Percentiles rank a stretch among this genome's conserved stretches.
These are phyloP conservation scores for human DNA, from an alignment of 2,113 vertebrate species.

Conservation along the genomic window GRCh38 chr9:17980501-17981000, in stretches of 20 bases:
- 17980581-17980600: neutral
- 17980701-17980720: neutral
- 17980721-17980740: neutral
- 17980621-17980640: neutral
- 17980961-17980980: neutral
- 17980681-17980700: neutral
- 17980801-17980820: neutral
- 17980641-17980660: neutral
- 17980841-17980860: neutral
- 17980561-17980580: neutral
- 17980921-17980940: neutral
- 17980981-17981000: neutral
- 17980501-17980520: neutral
- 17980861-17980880: neutral
- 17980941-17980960: neutral
- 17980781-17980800: neutral
- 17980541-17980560: neutral
- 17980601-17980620: neutral
- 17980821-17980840: neutral
- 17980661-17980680: neutral
- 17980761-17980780: neutral
- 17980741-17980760: neutral
- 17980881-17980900: neutral
- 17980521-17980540: neutral
- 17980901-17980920: neutral